phyloP scores from a whole-genome alignment of 1,140 invertebrate species.

The Protaetia brevitarsis region DNA sequence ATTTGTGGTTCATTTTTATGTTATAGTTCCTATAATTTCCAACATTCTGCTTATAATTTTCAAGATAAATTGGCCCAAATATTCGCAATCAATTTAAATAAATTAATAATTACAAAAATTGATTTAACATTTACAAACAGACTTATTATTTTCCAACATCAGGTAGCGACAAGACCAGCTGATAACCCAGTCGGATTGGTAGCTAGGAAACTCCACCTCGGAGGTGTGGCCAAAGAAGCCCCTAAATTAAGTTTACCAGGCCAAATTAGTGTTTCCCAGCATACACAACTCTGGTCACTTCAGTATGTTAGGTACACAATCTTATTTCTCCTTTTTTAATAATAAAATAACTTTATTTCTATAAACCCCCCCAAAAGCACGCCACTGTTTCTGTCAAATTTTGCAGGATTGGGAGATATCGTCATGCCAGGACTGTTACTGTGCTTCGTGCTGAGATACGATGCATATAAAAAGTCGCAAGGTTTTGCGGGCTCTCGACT shows the following conservation, averaged over 20 bases:
- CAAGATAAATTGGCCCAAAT: too few relatives aligned
- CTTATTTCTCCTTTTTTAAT: neutral
- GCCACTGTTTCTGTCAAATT: neutral
- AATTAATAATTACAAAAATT: too few relatives aligned
- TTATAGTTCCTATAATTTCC: too few relatives aligned
- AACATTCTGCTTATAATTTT: too few relatives aligned
- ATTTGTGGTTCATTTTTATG: too few relatives aligned
- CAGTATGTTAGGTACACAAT: constrained; percentile 80
- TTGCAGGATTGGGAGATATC: constrained; percentile 83
- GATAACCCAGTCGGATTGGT: constrained; percentile 95
- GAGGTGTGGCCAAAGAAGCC: constrained; percentile 80
- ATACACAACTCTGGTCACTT: constrained; percentile 94
- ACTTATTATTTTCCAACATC: too few relatives aligned
- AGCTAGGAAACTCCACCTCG: constrained; percentile 85
- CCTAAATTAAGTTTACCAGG: constrained; percentile 94
- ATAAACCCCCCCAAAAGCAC: too few relatives aligned
- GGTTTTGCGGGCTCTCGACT: constrained; percentile 51
- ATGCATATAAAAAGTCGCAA: constrained; percentile 92
- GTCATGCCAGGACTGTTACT: constrained; percentile 96
- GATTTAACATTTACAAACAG: neutral
- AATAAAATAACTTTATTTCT: neutral
- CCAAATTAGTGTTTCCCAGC: constrained; percentile 94
- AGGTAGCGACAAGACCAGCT: constrained; percentile 84
- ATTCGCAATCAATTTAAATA: too few relatives aligned
- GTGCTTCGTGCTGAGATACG: constrained; percentile 94